Percentiles rank a stretch among this genome's conserved stretches.
These are phyloP conservation scores for Maniola hyperantus DNA, from an alignment of 2,888 invertebrate genomes.

Conservation along the genomic window DNA sequence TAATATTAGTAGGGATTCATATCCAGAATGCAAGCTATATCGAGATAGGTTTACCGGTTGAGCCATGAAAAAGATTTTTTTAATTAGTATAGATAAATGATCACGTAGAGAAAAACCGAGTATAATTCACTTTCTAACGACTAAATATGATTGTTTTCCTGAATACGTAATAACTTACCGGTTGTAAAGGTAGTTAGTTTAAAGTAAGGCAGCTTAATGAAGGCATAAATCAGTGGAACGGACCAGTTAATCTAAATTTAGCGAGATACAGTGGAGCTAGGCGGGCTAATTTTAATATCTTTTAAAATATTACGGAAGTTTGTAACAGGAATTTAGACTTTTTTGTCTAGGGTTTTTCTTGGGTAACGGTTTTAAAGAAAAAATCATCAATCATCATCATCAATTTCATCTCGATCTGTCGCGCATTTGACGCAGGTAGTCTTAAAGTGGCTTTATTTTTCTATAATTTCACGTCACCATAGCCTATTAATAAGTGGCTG, in stretches of 20 bases:
- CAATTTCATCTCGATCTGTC: too few species aligned
- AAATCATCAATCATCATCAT: too few species aligned
- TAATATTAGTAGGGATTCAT: too few species aligned
- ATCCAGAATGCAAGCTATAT: too few species aligned
- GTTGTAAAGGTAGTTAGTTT: constrained; percentile 19
- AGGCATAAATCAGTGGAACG: constrained; percentile 20
- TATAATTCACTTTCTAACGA: not conserved
- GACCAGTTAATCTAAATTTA: constrained; percentile 28
- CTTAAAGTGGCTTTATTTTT: too few species aligned
- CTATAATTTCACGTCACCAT: too few species aligned
- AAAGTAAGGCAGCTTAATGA: constrained; percentile 25
- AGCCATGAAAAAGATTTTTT: too few species aligned
- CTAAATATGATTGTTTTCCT: constrained; percentile 32
- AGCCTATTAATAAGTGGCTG: too few species aligned
- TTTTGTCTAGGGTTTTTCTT: not conserved
- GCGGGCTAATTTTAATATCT: constrained; percentile 24
- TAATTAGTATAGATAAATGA: too few species aligned
- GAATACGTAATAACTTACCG: constrained; percentile 17
- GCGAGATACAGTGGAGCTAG: constrained; percentile 12
- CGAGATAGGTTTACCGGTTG: too few species aligned
- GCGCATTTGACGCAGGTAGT: too few species aligned
- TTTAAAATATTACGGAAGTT: constrained; percentile 20
- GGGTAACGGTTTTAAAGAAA: not conserved
- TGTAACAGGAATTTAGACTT: not conserved
- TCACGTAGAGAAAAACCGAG: not conserved